Percentiles rank a stretch among this genome's conserved stretches.
Evolutionary conservation across 2,797 vertebrate species (phyloP).

Genomic region (Ptychobarbus kaznakovi): DNA sequence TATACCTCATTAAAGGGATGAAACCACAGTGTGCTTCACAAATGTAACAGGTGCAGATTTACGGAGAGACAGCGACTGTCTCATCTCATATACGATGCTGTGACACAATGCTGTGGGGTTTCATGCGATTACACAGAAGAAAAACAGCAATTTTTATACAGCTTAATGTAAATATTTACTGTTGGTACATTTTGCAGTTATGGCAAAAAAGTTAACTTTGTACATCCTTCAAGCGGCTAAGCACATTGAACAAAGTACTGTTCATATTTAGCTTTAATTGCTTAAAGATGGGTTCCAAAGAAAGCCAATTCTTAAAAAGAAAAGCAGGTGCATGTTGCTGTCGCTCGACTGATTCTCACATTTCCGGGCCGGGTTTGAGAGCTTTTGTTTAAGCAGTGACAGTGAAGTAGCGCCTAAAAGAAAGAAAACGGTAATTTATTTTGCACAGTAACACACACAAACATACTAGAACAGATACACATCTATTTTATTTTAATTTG

Average conservation of each 20-base stretch:
- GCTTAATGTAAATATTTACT: background rate
- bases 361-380: background rate
- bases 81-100: background rate
- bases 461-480: background rate
- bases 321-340: slow-evolving; percentile 1
- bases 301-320: background rate
- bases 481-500: slow-evolving; percentile 45
- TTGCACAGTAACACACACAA: background rate
- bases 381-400: slow-evolving; percentile 35
- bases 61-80: background rate
- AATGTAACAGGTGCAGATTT: background rate
- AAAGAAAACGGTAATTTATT: slow-evolving; percentile 33
- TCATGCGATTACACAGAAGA: background rate
- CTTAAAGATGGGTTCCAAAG: background rate
- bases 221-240: background rate
- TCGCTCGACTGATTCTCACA: background rate
- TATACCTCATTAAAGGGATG: too few relatives aligned
- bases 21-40: background rate
- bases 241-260: background rate
- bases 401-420: slow-evolving; percentile 10
- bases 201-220: background rate
- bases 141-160: background rate
- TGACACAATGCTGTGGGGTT: background rate
- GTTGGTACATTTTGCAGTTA: background rate
- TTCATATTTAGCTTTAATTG: background rate